These are phyloP conservation scores for Scolopax rusticola DNA, from an alignment of 2,797 vertebrate genomes.

Conservation along the genomic window DNA sequence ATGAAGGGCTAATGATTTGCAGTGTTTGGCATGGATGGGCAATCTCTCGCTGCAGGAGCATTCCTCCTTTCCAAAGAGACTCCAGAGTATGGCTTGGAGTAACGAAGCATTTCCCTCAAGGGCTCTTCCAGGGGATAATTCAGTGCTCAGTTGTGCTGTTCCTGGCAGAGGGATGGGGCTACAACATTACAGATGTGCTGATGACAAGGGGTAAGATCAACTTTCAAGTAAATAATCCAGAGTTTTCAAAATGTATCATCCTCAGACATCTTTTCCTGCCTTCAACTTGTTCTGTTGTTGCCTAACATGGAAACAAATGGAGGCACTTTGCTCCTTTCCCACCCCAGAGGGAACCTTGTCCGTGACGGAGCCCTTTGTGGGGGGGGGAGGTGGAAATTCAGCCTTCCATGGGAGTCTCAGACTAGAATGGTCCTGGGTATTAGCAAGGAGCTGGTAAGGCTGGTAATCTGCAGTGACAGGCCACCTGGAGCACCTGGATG, in stretches of 20 bases:
- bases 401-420: constrained; percentile 1
- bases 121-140: background rate
- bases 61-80: constrained; percentile 27
- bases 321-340: constrained; percentile 16
- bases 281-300: background rate
- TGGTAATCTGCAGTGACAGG: constrained; percentile 47
- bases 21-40: constrained; percentile 36
- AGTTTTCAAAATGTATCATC: background rate
- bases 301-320: background rate
- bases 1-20: constrained; percentile 14
- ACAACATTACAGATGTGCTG: background rate
- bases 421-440: background rate
- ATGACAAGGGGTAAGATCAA: background rate
- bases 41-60: constrained; percentile 27
- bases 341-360: background rate
- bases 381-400: background rate
- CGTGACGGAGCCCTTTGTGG: background rate
- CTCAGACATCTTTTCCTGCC: background rate
- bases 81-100: background rate
- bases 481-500: constrained; percentile 39
- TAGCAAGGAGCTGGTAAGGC: background rate
- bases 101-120: background rate
- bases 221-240: background rate
- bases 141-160: background rate
- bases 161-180: background rate